Evolutionary conservation across 2,888 invertebrate genomes (phyloP).

Genomic region (Nectonema munidae): DNA sequence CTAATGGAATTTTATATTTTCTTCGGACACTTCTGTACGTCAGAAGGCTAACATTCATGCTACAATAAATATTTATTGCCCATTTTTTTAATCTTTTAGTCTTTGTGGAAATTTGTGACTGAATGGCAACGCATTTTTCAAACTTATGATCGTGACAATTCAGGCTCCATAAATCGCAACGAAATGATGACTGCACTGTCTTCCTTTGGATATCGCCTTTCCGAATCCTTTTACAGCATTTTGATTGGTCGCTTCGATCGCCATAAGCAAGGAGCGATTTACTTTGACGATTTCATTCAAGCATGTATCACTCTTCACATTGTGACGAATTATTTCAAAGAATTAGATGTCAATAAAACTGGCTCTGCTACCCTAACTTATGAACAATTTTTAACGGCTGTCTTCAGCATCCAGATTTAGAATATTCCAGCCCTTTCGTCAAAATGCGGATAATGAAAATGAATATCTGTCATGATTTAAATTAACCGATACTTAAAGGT

Average conservation of each 20-base stretch:
- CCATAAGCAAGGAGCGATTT: constrained; percentile 51
- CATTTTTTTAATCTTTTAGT: too few relatives aligned
- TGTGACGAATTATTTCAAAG: not conserved
- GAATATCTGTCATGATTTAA: too few relatives aligned
- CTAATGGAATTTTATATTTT: too few relatives aligned
- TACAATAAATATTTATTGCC: too few relatives aligned
- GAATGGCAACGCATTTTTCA: constrained; percentile 89
- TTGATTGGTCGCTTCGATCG: constrained; percentile 71
- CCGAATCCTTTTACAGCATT: constrained; percentile 42
- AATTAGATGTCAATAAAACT: constrained; percentile 48
- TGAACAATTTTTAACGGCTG: constrained; percentile 72
- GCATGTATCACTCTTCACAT: constrained; percentile 67
- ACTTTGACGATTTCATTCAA: constrained; percentile 93
- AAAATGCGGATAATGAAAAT: too few relatives aligned
- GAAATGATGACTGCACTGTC: constrained; percentile 63
- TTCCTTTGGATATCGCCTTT: constrained; percentile 48
- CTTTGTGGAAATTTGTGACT: constrained; percentile 91
- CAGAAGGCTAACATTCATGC: too few relatives aligned
- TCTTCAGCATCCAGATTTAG: constrained; percentile 25
- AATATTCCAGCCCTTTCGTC: too few relatives aligned
- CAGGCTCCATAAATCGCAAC: constrained; percentile 49
- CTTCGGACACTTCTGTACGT: too few relatives aligned
- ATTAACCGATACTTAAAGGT: too few relatives aligned
- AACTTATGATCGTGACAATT: constrained; percentile 57
- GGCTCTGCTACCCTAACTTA: constrained; percentile 78